Base-by-base conservation (phyloP, 2,888 invertebrate genomes). In the Pseudanteris insignis region DNA sequence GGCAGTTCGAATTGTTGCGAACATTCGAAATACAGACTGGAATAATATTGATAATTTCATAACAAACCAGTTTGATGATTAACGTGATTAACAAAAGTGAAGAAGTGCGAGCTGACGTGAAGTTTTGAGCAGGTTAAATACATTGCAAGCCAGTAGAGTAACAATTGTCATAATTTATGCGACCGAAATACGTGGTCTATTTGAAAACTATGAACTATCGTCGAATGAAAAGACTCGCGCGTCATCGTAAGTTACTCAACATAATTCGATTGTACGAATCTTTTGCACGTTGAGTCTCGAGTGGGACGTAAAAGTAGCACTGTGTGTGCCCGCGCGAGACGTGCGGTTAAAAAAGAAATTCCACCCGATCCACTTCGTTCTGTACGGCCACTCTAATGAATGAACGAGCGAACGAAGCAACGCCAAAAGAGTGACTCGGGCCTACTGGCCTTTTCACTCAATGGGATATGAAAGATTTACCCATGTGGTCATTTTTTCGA, bases 401-500 rank as follows among this genome's bases (percentile, higher is more conserved):
- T 74, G 74, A 73, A 74, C 66, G 59, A 59, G 34, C 59, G 58
- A 40, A 6, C 26, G 26, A 26, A n/a, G 26, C 26, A 50, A 33
- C 43, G 58, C 57, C 61, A 53, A 60, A 60, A 62, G 66, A 65
- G 65, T 68, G 70, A 69, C 66, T 68, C 63, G 68, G 38, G 61
- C 59, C 63, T 63, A 63, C 60, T 61, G 63, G 58, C 65, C 63
- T 63, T 63, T 63, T 63, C 61, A 63, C 66, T 71, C 66, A 73
- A 71, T 73, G 72, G 70, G 70, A 66, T 53, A 48, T 67, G 68
- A 70, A 70, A 68, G 68, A 71, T 73, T 73, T 70, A 70, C 71
- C 66, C 67, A 72, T 74, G 71, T 70, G 75, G 73, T 74, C 75
- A 75, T 75, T 74, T 74, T 54, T 60, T 54, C 48, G 67, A 71